Evolutionary conservation across 2,888 invertebrate species (phyloP), one percentile per base, ranked within the genome.

Genomic region (Pterostichus madidus): DNA sequence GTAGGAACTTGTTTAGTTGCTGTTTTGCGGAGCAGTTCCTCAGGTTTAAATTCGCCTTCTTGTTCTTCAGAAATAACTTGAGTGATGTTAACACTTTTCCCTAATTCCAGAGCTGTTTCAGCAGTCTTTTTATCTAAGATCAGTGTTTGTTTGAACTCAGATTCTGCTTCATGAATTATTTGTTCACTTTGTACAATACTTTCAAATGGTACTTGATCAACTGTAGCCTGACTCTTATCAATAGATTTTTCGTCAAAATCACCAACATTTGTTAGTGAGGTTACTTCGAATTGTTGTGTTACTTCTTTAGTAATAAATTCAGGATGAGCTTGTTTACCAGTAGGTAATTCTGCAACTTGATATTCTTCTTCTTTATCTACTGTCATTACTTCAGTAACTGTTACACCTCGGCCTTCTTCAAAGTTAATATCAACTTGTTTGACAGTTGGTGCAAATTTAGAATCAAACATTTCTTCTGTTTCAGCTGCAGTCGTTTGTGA

Each of bases 331-430:
- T 87, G 87, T 84, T 87, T 86, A 15, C 53, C 64, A 56, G 83
- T 80, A 84, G 86, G 85, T n/a, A 80, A 71, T 80, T 86, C 85
- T n/a, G 84, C 83, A 64, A 85, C 84, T 64, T 87, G 86, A 56
- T 86, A 84, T 83, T 86, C 86, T 59, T 86, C 88, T 90, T 92
- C 91, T 87, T 88, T 89, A 46, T 91, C 89, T 84, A 88, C 88
- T 7, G 91, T 87, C 71, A 91, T 85, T 0, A 92, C 87, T 89
- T 93, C 92, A 13, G 92, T 93, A 11, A 94, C 89, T 85, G 92
- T 91, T 73, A 95, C 85, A 84, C 93, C 88, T 88, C 93, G 91
- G 87, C 89, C 91, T 90, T 90, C 92, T 88, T 90, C 91, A 88
- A 91, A 92, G 80, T 87, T 91, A 61, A 91, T 86, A 64, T 91